Base-by-base conservation (phyloP, 1,140 invertebrate species). In the Drosophila azteca region DNA sequence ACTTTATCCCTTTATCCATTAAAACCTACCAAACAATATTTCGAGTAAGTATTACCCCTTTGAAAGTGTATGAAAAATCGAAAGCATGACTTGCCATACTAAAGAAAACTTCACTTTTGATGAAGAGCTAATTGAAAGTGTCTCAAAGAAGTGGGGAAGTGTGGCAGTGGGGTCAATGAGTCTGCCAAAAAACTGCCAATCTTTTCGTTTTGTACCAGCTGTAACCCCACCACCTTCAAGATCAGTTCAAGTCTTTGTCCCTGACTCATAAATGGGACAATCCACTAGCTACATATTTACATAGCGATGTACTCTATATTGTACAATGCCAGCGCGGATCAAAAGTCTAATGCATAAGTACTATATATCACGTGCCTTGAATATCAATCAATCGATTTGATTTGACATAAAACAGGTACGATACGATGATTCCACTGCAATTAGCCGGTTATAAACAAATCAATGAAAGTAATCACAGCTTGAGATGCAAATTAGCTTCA, bases 231-330 rank as follows among this genome's bases (percentile, higher is more conserved):
- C 0, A 0, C 29, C 17, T 57, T 69, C 13, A 57, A 53, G 44
- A 62, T 54, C 44, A 55, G 17, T 44, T 24, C 13, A 17, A 11
- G n/a, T 26, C 31, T 9, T 6, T 8, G 66, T 24, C 68, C 46
- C 53, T 71, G 65, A 60, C 48, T 48, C 0, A 6, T 22, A 71
- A 71, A 71, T 71, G 68, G 65, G 68, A 60, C 68, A 71, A 60
- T 70, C 54, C 48, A 24, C 44, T 49, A 43, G 31, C 41, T 68
- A 20, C 17, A 20, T 20, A 15, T 43, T 35, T 41, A 51, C 9
- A 9, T 35, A 3, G 31, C 4, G 31, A 50, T 39, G 41, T 22
- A 8, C 31, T 35, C 9, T 60, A 59, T 46, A 51, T 70, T 7
- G 49, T 22, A 50, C 67, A 60, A 60, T 52, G 53, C 7, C 48